Evolutionary conservation across 1,140 invertebrate species (phyloP), one percentile per base, ranked within the genome.

Genomic region (Cherax destructor): DNA sequence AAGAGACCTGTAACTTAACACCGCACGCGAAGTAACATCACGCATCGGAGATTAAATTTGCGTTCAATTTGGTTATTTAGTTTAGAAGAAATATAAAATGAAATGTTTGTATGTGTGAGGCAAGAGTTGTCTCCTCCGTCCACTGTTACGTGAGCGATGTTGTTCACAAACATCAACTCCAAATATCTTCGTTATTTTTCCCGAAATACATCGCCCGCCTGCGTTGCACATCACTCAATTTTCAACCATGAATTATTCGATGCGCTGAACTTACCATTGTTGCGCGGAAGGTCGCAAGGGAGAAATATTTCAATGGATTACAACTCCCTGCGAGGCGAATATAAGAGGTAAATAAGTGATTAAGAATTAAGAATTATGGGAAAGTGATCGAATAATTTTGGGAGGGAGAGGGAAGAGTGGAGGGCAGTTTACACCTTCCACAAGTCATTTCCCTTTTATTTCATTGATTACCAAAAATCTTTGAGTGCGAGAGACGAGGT

Each of bases 71-170:
- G 52, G 11, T 9, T 3, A 0, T 9, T 56, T 56, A 7, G 52
- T 56, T 56, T 9, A 13, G 11, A 18, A 65, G 18, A 65, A 5
- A 65, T 16, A 65, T 5, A 65, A 18, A 61, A 59, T 21, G 24
- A n/a, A 24, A 81, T 50, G 30, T n/a, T 11, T 3, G 79, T 21
- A 13, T 0, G 24, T 52, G 21, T 1, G 69, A 24, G 69, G 69
- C 5, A 30, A 7, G 24, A 9, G 5, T 9, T 81, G 79, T 81
- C 79, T 81, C 79, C 77, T 79, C 76, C 77, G 77, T 50, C 77
- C 52, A 59, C 52, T 81, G 79, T 81, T 81, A 81, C 79, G 79
- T 59, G 79, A 81, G 52, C 79, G 79, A 81, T 81, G 79, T 81
- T 52, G 79, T 81, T 50, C 79, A 50, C 79, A 81, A n/a, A 81